Conservation (phyloP, 2,797 vertebrate species). For the Enteromius anoplus region DNA sequence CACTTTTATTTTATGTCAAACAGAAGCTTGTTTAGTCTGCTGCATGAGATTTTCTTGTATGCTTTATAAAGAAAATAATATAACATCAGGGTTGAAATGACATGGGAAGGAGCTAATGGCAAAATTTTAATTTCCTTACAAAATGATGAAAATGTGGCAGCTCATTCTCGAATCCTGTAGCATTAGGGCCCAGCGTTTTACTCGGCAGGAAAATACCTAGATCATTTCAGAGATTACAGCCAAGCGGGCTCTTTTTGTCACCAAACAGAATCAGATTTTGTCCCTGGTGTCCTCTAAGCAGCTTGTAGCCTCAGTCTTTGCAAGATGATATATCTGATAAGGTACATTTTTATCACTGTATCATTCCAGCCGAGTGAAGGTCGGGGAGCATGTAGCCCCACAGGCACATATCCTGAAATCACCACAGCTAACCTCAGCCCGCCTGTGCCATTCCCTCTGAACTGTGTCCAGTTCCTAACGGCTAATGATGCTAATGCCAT, state of each 20-base stretch:
- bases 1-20: neutral
- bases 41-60: neutral
- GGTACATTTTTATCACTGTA: conserved; percentile 36
- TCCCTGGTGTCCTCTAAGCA: conserved; percentile 32
- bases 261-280: conserved; percentile 31
- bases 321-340: conserved; percentile 33
- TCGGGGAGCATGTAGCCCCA: conserved; percentile 35
- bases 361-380: conserved; percentile 39
- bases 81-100: neutral
- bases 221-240: conserved; percentile 40
- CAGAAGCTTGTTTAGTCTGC: neutral
- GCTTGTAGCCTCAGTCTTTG: conserved; percentile 32
- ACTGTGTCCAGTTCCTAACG: conserved; percentile 48
- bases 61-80: neutral
- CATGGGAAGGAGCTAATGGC: neutral
- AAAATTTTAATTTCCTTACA: neutral
- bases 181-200: conserved; percentile 10
- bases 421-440: conserved; percentile 34
- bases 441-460: conserved; percentile 44
- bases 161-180: neutral
- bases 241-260: conserved; percentile 28
- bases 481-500: conserved; percentile 58
- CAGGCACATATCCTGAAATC: conserved; percentile 7
- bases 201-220: neutral
- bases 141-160: neutral